Conservation (phyloP, 1,140 invertebrate species). For the Bombus balteatus region DNA sequence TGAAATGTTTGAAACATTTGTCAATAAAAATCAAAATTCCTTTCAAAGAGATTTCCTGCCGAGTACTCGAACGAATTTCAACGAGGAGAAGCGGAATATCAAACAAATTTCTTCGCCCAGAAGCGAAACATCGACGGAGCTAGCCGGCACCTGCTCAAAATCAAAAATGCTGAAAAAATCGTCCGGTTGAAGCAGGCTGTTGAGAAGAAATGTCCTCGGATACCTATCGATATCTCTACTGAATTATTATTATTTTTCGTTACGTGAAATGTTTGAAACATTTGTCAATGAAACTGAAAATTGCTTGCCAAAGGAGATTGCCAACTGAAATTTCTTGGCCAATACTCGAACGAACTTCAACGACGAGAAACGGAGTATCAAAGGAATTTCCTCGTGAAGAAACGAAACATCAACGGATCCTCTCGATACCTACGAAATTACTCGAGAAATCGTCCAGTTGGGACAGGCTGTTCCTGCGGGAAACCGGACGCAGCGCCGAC, state of each 20-base stretch:
- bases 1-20: neutral
- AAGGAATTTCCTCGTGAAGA: neutral
- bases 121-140: too few relatives aligned
- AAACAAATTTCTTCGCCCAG: too few relatives aligned
- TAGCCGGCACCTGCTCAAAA: neutral
- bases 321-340: too few relatives aligned
- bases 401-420: neutral
- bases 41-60: too few relatives aligned
- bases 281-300: too few relatives aligned
- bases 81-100: too few relatives aligned
- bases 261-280: too few relatives aligned
- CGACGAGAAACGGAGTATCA: too few relatives aligned
- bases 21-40: neutral
- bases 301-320: too few relatives aligned
- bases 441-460: neutral
- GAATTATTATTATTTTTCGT: too few relatives aligned
- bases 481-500: constrained; percentile 24
- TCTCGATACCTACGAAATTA: neutral
- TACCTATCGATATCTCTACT: too few relatives aligned
- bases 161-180: neutral
- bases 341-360: too few relatives aligned
- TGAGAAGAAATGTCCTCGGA: neutral
- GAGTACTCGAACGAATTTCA: neutral
- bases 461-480: neutral
- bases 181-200: neutral